Evolutionary conservation across 2,113 vertebrate species (phyloP), one percentile per base, ranked within the genome.

Genomic region (Melanerpes formicivorus): DNA sequence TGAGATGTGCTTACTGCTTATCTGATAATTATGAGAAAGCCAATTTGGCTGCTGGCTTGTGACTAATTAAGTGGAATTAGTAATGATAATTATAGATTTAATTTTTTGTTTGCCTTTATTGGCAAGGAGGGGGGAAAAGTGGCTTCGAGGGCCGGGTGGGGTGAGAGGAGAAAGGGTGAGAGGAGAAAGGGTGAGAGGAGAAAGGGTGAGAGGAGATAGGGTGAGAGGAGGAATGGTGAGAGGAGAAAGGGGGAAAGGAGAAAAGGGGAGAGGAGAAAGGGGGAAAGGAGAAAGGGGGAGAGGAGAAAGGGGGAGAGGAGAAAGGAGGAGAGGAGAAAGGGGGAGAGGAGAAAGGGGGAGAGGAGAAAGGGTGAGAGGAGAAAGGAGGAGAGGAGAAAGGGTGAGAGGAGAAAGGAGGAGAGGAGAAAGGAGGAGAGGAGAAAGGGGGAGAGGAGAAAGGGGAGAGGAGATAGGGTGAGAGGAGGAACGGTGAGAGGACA

Each of bases 51-150:
- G 97, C 97, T 98, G 98, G 97, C 96, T 98, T 98, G 97, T 97
- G 97, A 98, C 98, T 98, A 98, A 98, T 98, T 98, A 98, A 98
- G 98, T 98, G 96, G 97, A 98, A 98, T 98, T 98, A 98, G 98
- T 97, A 97, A 97, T 98, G 97, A 98, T 97, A 98, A 98, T 98
- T 98, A 98, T 97, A 98, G 97, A 97, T 98, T 97, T 97, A 97
- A 97, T 98, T 97, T 98, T 98, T 97, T 97, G 97, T 97, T 98
- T 96, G 96, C 95, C 84, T 97, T 97, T 97, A 97, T 96, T 97
- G 93, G 96, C 95, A 54, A 89, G 96, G 93, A 95, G 96, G 96
- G 86, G 96, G 87, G n/a, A n/a, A 87, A 96, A 95, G 88, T 11
- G 23, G 60, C 63, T 93, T 84, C 30, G 46, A 77, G 88, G 86